Evolutionary conservation across 2,888 invertebrate genomes (phyloP).

Genomic region (Limnephilus lunatus): DNA sequence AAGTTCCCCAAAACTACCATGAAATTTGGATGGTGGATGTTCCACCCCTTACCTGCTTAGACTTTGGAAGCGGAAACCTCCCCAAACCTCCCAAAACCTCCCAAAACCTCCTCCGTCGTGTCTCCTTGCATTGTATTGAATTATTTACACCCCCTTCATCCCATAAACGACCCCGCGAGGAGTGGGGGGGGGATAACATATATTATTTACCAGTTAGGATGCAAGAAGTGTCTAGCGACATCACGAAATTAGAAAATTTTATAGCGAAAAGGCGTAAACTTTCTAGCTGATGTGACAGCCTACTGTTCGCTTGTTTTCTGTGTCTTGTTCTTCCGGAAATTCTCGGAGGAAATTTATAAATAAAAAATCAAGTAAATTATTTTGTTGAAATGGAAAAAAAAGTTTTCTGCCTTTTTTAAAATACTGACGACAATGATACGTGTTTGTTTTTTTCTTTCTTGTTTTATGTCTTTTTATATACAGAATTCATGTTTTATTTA

Average conservation of each 20-base stretch:
- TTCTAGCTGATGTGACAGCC: conserved; percentile 11
- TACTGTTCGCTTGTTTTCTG: not conserved
- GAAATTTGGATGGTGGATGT: conserved; percentile 17
- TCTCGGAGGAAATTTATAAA: not conserved
- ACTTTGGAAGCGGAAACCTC: not conserved
- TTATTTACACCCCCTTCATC: conserved; percentile 15
- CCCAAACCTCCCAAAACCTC: not conserved
- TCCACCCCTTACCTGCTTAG: not conserved
- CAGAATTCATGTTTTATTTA: too few species aligned
- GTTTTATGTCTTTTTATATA: too few species aligned
- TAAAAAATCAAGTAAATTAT: not conserved
- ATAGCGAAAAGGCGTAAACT: not conserved
- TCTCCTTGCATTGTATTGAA: conserved; percentile 33
- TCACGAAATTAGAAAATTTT: conserved; percentile 43
- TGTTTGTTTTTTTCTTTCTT: not conserved
- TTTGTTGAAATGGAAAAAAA: not conserved
- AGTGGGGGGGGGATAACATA: conserved; percentile 18
- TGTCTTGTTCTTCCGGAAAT: not conserved
- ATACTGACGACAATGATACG: not conserved
- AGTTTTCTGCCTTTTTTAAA: not conserved
- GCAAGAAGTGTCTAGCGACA: conserved; percentile 38
- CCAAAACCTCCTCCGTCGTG: not conserved
- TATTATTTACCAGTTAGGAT: conserved; percentile 41
- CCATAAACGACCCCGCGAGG: conserved; percentile 9
- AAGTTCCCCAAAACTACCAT: conserved; percentile 4